A percentile compares a stretch with the other conserved stretches of the same genome.
Conservation (phyloP, 2,113 vertebrate species). For the Urocitellus parryii region DNA sequence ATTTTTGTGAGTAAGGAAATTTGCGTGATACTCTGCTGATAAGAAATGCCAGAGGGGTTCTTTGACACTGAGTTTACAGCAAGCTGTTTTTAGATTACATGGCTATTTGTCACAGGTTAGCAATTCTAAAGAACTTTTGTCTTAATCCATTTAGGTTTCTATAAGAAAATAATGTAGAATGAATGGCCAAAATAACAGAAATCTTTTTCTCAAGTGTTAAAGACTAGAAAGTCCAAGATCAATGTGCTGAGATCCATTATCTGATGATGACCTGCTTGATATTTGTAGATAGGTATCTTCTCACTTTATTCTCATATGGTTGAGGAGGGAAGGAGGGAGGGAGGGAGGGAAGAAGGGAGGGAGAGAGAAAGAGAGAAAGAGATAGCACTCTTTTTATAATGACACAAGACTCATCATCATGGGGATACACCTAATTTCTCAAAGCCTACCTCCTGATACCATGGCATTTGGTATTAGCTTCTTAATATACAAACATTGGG, state of each 20-base stretch:
- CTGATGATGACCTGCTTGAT: neutral
- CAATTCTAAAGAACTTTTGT: neutral
- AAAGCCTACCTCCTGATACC: neutral
- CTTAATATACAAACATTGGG: neutral
- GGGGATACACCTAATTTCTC: neutral
- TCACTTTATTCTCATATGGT: no score
- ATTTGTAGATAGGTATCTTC: neutral
- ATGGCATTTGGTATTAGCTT: neutral
- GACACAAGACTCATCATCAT: neutral
- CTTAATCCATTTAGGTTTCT: neutral
- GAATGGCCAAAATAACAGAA: neutral
- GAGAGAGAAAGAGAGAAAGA: neutral
- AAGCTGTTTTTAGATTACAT: neutral
- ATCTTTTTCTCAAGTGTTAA: neutral
- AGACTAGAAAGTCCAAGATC: neutral
- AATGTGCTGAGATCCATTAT: neutral
- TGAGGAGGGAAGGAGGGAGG: fast-evolving
- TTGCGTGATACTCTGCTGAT: neutral
- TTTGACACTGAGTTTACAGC: neutral
- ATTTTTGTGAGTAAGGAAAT: neutral
- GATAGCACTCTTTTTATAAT: neutral
- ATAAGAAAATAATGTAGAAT: neutral
- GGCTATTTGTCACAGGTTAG: fast-evolving
- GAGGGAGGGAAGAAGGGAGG: neutral
- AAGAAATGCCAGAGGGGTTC: neutral